Percentiles rank a stretch among this genome's conserved stretches.
phyloP scores from a whole-genome alignment of 2,113 vertebrate genomes.

The Ameiurus melas region DNA sequence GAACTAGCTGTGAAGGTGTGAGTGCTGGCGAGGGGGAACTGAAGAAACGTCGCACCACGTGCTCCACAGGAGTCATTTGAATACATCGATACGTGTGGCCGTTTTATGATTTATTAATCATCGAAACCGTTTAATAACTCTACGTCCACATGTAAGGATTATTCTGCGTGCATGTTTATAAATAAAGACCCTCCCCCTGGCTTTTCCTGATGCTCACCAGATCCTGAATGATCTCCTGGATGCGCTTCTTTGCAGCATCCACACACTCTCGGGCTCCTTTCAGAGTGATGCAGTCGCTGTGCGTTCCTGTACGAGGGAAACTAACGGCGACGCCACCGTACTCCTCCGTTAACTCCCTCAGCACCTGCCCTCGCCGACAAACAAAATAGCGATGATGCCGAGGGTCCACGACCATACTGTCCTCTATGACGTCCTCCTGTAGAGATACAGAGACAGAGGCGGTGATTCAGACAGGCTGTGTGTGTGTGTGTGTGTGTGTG shows the following conservation, averaged over 20 bases:
- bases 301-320: conserved; percentile 76
- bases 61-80: background rate
- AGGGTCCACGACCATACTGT: conserved; percentile 73
- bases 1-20: background rate
- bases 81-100: background rate
- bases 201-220: conserved; percentile 62
- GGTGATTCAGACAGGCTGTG: background rate
- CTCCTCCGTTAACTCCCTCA: conserved; percentile 77
- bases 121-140: background rate
- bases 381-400: conserved; percentile 80
- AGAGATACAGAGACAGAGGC: background rate
- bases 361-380: conserved; percentile 74
- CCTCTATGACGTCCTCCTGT: conserved; percentile 79
- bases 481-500: background rate
- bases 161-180: background rate
- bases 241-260: conserved; percentile 75
- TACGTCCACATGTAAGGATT: background rate
- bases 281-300: conserved; percentile 74
- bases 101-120: background rate
- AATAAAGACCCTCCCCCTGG: background rate
- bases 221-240: conserved; percentile 77
- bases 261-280: conserved; percentile 81
- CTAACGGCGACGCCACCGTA: conserved; percentile 80
- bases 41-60: background rate
- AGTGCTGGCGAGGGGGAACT: background rate